Base-by-base conservation (phyloP, 2,797 vertebrate species). In the Botia kubotai region DNA sequence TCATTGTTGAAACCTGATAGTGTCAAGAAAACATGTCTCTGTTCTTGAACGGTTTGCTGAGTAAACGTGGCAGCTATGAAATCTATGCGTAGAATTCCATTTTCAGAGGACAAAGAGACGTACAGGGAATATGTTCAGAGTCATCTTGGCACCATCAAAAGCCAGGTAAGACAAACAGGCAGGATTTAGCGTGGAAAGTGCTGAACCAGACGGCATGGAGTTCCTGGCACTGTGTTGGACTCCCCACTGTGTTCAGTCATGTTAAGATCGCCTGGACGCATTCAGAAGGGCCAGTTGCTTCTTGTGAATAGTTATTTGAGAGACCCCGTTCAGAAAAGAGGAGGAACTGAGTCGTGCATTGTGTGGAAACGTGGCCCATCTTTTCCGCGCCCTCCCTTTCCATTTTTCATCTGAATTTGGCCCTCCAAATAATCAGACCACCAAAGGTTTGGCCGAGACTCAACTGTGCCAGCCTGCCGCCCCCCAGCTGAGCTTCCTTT, bases 401-500 rank as follows among this genome's bases (percentile, higher is more conserved):
- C 43, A 17, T 82, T 77, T 85, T 72, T 82, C 83, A 63, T 82
- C 39, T 55, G 21, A 57, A 69, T 29, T 63, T 7, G 23, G 50
- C 13, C 46, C 52, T 52, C 48, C 70, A 81, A 74, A 79, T 19
- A 78, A 73, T 21, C 43, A 39, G 26, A 36, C 75, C 69, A 65
- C 48, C 57, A 72, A 33, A 48, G 52, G 43, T 1, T 33, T 36
- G 29, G 69, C 53, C 33, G 67, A 57, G 53, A 73, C 0, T 72
- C 72, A 80, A 62, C 80, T 80, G 72, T 85, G 83, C 87, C 63
- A 84, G 83, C 80, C 86, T 82, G 58, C 60, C 62, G 67, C 63
- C 73, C 67, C 55, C 52, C 80, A 85, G 84, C 39, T 11, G 10
- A 68, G 83, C 85, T 91, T 92, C 90, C 86, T 92, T 62, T 78